phyloP scores from a whole-genome alignment of 2,113 vertebrate genomes.

The Caloenas nicobarica region DNA sequence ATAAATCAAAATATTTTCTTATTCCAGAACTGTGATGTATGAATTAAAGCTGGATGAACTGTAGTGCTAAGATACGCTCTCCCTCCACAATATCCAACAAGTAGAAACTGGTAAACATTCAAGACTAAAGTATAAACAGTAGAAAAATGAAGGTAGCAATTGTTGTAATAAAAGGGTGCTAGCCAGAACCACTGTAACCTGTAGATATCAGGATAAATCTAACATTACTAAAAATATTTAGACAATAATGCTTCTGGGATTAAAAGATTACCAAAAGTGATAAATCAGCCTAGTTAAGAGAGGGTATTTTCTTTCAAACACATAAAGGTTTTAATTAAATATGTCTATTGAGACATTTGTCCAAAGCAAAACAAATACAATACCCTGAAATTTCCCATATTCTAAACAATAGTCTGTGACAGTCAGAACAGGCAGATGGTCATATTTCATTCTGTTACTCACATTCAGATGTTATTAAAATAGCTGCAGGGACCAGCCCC shows the following conservation, averaged over 20 bases:
- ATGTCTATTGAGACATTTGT: conserved; percentile 41
- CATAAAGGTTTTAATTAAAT: conserved; percentile 34
- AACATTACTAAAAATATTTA: conserved; percentile 1
- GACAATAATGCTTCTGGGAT: not conserved
- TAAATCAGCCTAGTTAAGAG: conserved; percentile 10
- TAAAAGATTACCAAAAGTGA: conserved; percentile 12
- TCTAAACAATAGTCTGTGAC: conserved; percentile 15
- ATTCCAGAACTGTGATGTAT: not conserved
- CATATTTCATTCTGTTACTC: conserved; percentile 6
- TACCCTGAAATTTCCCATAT: conserved; percentile 10
- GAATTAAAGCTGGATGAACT: conserved; percentile 51
- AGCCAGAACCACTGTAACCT: conserved; percentile 2
- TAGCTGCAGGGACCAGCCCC: conserved; percentile 61
- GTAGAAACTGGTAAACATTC: conserved; percentile 27
- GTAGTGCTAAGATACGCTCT: conserved; percentile 24
- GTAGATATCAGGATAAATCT: not conserved
- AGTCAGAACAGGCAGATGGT: conserved; percentile 39
- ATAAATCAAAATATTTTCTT: not conserved
- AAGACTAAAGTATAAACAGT: conserved; percentile 55
- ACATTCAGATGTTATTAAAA: conserved; percentile 49
- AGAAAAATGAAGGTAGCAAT: conserved; percentile 50
- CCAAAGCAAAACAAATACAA: conserved; percentile 26
- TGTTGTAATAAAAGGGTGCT: conserved; percentile 16
- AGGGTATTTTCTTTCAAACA: conserved; percentile 25
- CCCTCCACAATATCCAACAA: conserved; percentile 14